Evolutionary conservation across 2,113 vertebrate genomes (phyloP), one percentile per base, ranked within the genome.

Genomic region (Varanus komodoensis): DNA sequence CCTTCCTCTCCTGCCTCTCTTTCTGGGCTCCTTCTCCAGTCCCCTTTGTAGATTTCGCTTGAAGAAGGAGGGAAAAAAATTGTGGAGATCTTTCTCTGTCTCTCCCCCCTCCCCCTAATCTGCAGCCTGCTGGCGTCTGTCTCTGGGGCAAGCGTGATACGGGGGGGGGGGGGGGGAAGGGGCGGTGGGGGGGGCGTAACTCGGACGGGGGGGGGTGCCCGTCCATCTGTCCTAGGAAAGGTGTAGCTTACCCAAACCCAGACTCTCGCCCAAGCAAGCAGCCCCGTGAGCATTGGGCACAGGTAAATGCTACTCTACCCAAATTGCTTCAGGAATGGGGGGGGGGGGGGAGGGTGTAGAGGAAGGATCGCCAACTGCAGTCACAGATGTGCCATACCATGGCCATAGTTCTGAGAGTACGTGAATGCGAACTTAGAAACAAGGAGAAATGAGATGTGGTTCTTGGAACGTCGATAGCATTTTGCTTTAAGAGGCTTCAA

Each of bases 261-360:
- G 54, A 21, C 17, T n/a, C 17, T 57, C 32, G 80, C 27, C 9
- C 29, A 57, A 74, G 50, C 4, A 89, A 86, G 52, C 88, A 57
- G 29, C 38, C 84, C 88, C 91, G 84, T 27, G 89, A 38, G 87
- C 87, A 89, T 54, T 91, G 88, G 93, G 88, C 89, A 79, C 88
- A 82, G 68, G 67, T 82, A 71, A 25, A 57, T 93, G 50, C 52
- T 89, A 78, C 38, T 92, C 92, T 92, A 89, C 94, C 94, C 94
- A 84, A 94, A 89, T 87, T 73, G 67, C 90, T 84, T 87, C 86
- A 61, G 68, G 32, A 29, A 79, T 38, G 8, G 54, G 54, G 7
- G 21, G 52, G 44, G 7, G n/a, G 23, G 50, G 15, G 12, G 50
- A 6, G 12, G 15, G 21, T 75, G 48, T 50, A 25, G 23, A 12